phyloP scores from a whole-genome alignment of 2,888 invertebrate species.

The Eupithecia subumbrata region DNA sequence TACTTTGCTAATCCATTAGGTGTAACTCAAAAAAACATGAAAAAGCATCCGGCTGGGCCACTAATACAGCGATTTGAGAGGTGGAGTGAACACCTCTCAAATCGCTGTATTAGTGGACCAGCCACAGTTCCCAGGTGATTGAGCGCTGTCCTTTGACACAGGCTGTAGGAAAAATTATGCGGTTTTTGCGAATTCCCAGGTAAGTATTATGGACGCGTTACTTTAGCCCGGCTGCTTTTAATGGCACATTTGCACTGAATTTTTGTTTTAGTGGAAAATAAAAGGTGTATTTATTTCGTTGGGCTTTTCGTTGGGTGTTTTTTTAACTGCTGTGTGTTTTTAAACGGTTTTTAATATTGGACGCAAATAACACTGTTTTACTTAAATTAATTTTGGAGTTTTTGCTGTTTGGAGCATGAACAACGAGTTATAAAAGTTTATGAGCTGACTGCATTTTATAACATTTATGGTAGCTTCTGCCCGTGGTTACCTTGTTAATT shows the following conservation, averaged over 20 bases:
- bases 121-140: conserved; percentile 70
- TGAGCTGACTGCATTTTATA: background rate
- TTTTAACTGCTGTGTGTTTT: background rate
- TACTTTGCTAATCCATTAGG: too few species aligned
- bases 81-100: too few species aligned
- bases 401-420: background rate
- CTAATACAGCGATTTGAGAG: too few species aligned
- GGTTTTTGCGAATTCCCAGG: conserved; percentile 69
- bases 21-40: too few species aligned
- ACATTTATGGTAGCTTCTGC: background rate
- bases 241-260: conserved; percentile 43
- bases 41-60: too few species aligned
- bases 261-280: conserved; percentile 18
- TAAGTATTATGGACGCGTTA: conserved; percentile 62
- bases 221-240: conserved; percentile 49
- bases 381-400: background rate
- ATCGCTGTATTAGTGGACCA: conserved; percentile 48
- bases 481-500: too few species aligned
- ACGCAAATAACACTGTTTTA: background rate
- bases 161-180: conserved; percentile 72
- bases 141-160: conserved; percentile 78
- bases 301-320: background rate
- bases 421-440: too few species aligned
- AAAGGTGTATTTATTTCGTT: conserved; percentile 14
- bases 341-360: background rate